A percentile compares a stretch with the other conserved stretches of the same genome.
Conservation (phyloP, 2,888 invertebrate genomes). For the Thymelicus sylvestris region DNA sequence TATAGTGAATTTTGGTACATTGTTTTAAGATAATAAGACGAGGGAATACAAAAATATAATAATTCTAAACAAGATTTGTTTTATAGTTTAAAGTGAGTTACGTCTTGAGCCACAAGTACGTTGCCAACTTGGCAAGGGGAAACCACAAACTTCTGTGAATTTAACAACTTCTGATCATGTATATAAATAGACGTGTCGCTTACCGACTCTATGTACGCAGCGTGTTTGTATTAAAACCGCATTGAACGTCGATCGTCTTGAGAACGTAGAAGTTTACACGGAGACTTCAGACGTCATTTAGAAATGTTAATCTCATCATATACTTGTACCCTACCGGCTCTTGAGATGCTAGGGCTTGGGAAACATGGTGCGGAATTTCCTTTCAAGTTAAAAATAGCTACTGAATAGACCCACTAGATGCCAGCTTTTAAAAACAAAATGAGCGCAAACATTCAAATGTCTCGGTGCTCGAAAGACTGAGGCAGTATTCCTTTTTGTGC, state of each 20-base stretch:
- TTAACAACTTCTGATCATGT: slow-evolving; percentile 12
- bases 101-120: slow-evolving; percentile 13
- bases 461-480: slow-evolving; percentile 41
- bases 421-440: slow-evolving; percentile 53
- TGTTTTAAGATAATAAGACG: no score
- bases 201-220: neutral
- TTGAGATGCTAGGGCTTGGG: neutral
- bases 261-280: neutral
- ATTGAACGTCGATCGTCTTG: neutral
- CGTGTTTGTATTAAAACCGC: neutral
- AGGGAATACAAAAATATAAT: no score
- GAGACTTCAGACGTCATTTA: slow-evolving; percentile 14
- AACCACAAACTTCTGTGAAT: slow-evolving; percentile 33
- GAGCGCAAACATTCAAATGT: slow-evolving; percentile 67
- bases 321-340: neutral
- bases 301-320: slow-evolving; percentile 16
- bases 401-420: slow-evolving; percentile 56
- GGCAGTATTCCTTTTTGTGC: slow-evolving; percentile 18
- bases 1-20: no score
- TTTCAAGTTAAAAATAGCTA: slow-evolving; percentile 62
- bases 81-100: neutral
- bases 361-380: slow-evolving; percentile 40
- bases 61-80: neutral
- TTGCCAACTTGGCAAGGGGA: slow-evolving; percentile 32
- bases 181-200: slow-evolving; percentile 16